phyloP scores from a whole-genome alignment of 2,888 invertebrate genomes.

The Eupithecia subumbrata region DNA sequence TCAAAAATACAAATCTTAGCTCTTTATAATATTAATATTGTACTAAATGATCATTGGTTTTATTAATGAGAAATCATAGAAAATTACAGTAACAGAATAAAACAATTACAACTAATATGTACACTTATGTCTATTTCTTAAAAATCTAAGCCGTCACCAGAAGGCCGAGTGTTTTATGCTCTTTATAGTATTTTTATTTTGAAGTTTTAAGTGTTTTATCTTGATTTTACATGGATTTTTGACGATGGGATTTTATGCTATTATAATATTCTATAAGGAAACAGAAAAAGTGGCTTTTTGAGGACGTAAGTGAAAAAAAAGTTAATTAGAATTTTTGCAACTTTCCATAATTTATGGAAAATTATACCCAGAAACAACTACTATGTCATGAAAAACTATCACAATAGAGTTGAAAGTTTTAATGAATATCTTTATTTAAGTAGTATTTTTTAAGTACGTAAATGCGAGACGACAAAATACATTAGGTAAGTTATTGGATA shows the following conservation, averaged over 20 bases:
- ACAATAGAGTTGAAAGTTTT: background rate
- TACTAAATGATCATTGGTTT: too few species aligned
- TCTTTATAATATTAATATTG: too few species aligned
- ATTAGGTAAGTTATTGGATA: background rate
- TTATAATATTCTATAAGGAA: background rate
- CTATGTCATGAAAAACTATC: background rate
- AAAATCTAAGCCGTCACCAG: too few species aligned
- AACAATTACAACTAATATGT: too few species aligned
- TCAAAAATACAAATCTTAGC: too few species aligned
- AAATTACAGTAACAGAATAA: too few species aligned
- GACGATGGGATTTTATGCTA: background rate
- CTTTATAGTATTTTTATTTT: background rate
- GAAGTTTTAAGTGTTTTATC: background rate
- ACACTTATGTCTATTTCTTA: too few species aligned
- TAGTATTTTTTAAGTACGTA: background rate
- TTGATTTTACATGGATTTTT: background rate
- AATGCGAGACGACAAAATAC: background rate
- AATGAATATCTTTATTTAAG: background rate
- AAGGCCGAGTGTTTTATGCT: too few species aligned
- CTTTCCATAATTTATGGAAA: background rate
- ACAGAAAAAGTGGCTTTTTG: background rate
- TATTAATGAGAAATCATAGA: too few species aligned
- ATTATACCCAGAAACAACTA: background rate
- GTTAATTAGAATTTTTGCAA: background rate
- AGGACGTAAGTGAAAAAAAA: background rate